Base-by-base conservation (phyloP, 2,888 invertebrate species). In the Altica lythri region DNA sequence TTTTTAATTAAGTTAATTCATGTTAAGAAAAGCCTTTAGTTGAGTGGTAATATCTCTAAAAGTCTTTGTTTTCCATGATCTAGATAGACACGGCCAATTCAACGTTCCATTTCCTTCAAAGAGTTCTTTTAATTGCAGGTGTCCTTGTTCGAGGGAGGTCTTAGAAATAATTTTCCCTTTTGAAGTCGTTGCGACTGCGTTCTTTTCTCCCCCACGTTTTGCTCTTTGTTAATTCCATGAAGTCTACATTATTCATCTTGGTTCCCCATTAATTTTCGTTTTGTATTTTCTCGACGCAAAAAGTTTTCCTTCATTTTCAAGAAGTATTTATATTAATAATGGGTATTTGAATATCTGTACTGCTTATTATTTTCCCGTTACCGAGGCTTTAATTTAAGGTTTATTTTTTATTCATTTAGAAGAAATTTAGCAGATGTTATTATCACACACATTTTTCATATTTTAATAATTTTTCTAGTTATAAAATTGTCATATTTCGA, bases 231-330 rank as follows among this genome's bases (percentile, higher is more conserved):
- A 68, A 67, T 69, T 67, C 64, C 68, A 65, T 60, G 65, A 60
- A 58, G 55, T 60, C 65, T 69, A 62, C 68, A 69, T 68, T 67
- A 69, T 69, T 68, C 68, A 69, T 48, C 40, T 47, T 59, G 60
- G 61, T 59, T 65, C 9, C 62, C 69, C 67, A 70, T 70, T 69
- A 71, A 70, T 70, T 70, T 69, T 67, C 68, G 68, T 68, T 69
- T 68, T 66, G 63, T 62, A 60, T 60, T 60, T 64, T 64, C 61
- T 50, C 52, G 48, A 12, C 46, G 32, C 50, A 55, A 57, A 56
- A 60, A 56, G 43, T 47, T 48, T 55, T 49, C 50, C 51, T 40
- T 40, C 44, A 34, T 55, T 55, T 55, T 56, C 58, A 43, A 32
- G 46, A 27, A 40, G 42, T 42, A 30, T 25, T 32, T 43, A 55